Evolutionary conservation across 2,797 vertebrate species (phyloP).

Genomic region (Rhinichthys osculus): DNA sequence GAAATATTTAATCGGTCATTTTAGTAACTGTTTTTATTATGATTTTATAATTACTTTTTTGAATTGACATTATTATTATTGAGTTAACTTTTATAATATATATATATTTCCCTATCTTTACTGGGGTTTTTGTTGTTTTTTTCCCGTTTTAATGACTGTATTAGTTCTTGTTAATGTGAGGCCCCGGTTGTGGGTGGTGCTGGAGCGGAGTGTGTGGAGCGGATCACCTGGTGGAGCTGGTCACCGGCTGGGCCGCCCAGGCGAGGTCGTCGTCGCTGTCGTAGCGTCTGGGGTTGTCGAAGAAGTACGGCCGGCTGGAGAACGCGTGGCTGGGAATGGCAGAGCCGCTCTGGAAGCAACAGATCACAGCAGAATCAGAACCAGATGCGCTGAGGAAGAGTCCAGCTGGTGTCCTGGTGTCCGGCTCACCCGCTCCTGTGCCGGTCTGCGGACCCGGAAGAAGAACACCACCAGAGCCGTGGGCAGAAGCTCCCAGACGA

Average conservation of each 20-base stretch:
- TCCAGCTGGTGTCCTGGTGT: not conserved
- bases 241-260: slow-evolving; percentile 92
- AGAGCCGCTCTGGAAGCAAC: slow-evolving; percentile 73
- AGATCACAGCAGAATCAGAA: not conserved
- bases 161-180: too few species aligned
- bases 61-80: not conserved
- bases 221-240: slow-evolving; percentile 86
- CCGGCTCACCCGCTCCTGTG: slow-evolving; percentile 82
- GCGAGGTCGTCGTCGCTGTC: slow-evolving; percentile 95
- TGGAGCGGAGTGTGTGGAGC: not conserved
- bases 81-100: not conserved
- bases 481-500: slow-evolving; percentile 95
- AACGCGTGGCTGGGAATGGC: slow-evolving; percentile 89
- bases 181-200: not conserved
- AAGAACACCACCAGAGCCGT: slow-evolving; percentile 93
- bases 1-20: not conserved
- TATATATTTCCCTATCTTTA: too few species aligned
- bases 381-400: not conserved
- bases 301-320: slow-evolving; percentile 92
- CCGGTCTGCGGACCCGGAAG: slow-evolving; percentile 90
- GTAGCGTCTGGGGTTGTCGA: slow-evolving; percentile 94
- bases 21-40: not conserved
- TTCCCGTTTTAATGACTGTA: too few species aligned
- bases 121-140: accelerated
- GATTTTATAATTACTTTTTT: not conserved